A percentile compares a stretch with the other conserved stretches of the same genome.
Conservation (phyloP, 2,797 vertebrate genomes). For the Enteromius thamalakanensis region DNA sequence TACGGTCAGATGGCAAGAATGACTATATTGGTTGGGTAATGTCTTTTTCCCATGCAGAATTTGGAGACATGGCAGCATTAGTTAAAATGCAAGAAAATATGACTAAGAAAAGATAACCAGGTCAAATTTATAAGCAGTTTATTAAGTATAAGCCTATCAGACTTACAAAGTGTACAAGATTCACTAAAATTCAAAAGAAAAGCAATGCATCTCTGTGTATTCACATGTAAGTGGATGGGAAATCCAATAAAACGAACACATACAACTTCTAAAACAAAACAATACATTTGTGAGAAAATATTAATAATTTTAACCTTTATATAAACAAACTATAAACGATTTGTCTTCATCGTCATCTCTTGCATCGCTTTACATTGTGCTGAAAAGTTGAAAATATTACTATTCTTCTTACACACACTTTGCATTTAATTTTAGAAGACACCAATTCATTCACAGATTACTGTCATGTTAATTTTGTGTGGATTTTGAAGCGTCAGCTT, state of each 20-base stretch:
- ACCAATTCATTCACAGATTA: neutral
- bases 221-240: neutral
- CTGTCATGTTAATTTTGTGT: neutral
- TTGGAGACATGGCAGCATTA: constrained; percentile 24
- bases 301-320: neutral
- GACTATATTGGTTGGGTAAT: constrained; percentile 42
- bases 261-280: neutral
- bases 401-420: neutral
- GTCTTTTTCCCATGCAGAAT: constrained; percentile 21
- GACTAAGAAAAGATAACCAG: neutral
- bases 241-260: neutral
- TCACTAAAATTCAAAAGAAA: neutral
- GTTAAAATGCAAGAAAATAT: constrained; percentile 1
- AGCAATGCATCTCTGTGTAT: neutral
- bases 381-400: neutral
- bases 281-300: neutral
- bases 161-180: neutral
- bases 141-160: constrained; percentile 9
- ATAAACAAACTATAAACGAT: neutral
- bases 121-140: neutral
- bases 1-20: constrained; percentile 47
- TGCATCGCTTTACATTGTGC: neutral
- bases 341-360: neutral
- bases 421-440: neutral
- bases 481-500: neutral